A percentile compares a stretch with the other conserved stretches of the same genome.
phyloP scores from a whole-genome alignment of 2,797 vertebrate species.

The Lemur catta region DNA sequence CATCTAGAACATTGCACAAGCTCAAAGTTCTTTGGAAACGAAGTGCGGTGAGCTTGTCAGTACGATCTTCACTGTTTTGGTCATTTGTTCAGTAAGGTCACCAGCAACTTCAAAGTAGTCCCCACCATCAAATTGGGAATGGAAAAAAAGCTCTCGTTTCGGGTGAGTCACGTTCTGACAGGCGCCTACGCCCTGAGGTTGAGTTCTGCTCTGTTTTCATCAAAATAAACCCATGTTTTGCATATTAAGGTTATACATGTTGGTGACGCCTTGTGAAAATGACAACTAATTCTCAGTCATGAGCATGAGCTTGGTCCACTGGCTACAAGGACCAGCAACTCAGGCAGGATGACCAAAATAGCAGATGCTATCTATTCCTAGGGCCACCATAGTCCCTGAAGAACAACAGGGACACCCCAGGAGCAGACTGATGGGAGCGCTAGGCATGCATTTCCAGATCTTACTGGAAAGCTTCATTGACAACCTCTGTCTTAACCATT shows the following conservation, averaged over 20 bases:
- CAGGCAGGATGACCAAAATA: neutral
- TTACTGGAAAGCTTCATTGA: neutral
- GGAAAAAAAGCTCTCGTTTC: conserved; percentile 59
- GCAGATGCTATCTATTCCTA: too few species aligned
- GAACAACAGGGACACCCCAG: neutral
- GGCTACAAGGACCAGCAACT: neutral
- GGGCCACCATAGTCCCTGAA: neutral
- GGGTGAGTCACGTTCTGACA: conserved; percentile 66
- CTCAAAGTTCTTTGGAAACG: conserved; percentile 58
- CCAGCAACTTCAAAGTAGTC: conserved; percentile 28
- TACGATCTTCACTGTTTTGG: conserved; percentile 49
- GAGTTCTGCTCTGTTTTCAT: conserved; percentile 22
- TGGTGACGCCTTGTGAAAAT: neutral
- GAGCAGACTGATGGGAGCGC: neutral
- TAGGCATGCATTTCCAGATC: neutral
- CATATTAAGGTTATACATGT: neutral
- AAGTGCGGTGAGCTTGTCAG: conserved; percentile 56
- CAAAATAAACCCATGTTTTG: conserved; percentile 38
- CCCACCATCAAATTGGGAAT: conserved; percentile 21
- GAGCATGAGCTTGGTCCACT: neutral
- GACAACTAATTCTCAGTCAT: neutral
- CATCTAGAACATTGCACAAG: neutral
- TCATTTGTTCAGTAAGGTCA: conserved; percentile 49
- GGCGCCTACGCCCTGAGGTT: conserved; percentile 16
- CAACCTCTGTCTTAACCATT: neutral